phyloP scores from a whole-genome alignment of 2,113 vertebrate genomes.

The Podocnemis expansa region DNA sequence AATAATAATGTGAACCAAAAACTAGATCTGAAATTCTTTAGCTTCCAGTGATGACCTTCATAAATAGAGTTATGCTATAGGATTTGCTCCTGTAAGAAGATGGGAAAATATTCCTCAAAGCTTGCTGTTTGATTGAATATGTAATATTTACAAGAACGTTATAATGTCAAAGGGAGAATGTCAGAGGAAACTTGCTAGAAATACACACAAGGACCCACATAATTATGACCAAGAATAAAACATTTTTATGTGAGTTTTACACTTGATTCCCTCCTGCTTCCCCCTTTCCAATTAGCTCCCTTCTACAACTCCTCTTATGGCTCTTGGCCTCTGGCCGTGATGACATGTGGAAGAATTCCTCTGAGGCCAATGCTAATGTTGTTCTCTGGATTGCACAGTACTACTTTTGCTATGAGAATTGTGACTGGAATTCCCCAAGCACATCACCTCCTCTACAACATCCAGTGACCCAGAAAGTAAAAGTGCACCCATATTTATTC shows the following conservation, averaged over 20 bases:
- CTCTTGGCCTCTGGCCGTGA: conserved; percentile 51
- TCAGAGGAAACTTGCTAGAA: conserved; percentile 5
- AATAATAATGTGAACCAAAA: not conserved
- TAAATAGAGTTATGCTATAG: not conserved
- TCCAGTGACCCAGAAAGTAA: conserved; percentile 43
- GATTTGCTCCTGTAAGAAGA: not conserved
- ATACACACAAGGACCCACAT: conserved; percentile 3
- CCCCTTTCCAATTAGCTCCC: conserved; percentile 71
- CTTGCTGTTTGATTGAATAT: conserved; percentile 33
- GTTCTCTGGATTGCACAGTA: conserved; percentile 37
- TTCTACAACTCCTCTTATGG: conserved; percentile 42
- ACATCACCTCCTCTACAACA: conserved; percentile 51
- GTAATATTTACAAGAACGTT: not conserved
- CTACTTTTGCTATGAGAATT: conserved; percentile 31
- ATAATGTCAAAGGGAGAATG: conserved; percentile 12
- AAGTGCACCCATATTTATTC: conserved; percentile 29
- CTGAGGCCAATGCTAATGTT: conserved; percentile 42
- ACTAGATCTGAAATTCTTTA: not conserved
- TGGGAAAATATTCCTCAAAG: conserved; percentile 27
- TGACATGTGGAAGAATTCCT: conserved; percentile 52
- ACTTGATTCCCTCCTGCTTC: conserved; percentile 31
- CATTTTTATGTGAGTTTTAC: conserved; percentile 43
- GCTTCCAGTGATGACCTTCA: not conserved
- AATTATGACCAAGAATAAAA: conserved; percentile 51
- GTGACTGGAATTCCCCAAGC: conserved; percentile 60